Evolutionary conservation across 2,888 invertebrate genomes (phyloP), one percentile per base, ranked within the genome.

Genomic region (Erebia epiphron): DNA sequence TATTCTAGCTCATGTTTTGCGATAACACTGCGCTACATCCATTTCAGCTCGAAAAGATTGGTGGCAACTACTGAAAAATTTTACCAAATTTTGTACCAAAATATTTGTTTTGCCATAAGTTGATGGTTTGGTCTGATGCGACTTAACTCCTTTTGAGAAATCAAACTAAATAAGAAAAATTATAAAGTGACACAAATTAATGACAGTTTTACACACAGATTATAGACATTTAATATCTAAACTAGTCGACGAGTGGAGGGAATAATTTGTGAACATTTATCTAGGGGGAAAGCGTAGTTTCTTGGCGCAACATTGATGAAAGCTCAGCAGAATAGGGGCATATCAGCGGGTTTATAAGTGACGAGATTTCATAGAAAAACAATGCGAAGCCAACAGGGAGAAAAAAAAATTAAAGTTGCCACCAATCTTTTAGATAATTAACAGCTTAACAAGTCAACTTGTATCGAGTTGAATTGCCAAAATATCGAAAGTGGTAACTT

Each of bases 1-100:
- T 73, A 64, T 76, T 75, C 26, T 56, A 56, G 62, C 58, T 67
- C 57, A 58, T 41, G 43, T 60, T 67, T 57, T 79, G 81, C 80
- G 80, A 85, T 83, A 83, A 86, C 80, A 83, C 82, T 75, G 86
- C 84, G 80, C 79, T 78, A 82, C 88, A 85, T 87, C 86, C 82
- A 84, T 81, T 68, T 66, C 4, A 18, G 11, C 13, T 60, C 46
- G 75, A 78, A 75, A 79, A 83, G 83, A 82, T 79, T 82, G 80
- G 83, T 82, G 82, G 77, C 81, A 70, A 72, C 69, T 67, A 66
- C 21, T 14, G 14, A 54, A 54, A n/a, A 7, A 1, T 7, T 52
- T 52, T 16, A 21, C 14, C 26, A 54, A 63, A 14, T 49, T 21
- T 26, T 10, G 13, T 58, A 26, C 14, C 9, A 14, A 35, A 58